Evolutionary conservation across 2,113 vertebrate genomes (phyloP), one percentile per base, ranked within the genome.

Genomic region (Holacanthus passer): DNA sequence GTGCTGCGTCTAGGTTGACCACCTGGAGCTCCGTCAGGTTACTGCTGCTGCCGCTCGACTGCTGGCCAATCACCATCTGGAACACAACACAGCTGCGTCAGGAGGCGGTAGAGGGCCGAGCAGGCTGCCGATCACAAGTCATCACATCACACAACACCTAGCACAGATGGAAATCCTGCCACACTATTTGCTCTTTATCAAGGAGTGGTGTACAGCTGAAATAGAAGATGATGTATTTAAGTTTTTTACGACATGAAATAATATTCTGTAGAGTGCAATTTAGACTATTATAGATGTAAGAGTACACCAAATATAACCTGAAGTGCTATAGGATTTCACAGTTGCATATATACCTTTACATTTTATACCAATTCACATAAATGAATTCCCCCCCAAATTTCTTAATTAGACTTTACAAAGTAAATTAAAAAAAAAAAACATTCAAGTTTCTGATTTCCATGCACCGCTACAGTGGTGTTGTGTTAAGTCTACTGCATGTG

Each of bases 11-110:
- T 94, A 99, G 91, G 91, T 97, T 99, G 84, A 99, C 97, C 91
- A 99, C 97, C 95, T 99, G 97, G 80, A 99, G 96, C 95, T 99
- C 98, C 0, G 98, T 99, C 95, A 99, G 94, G 94, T 97, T 99
- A 96, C 96, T 97, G 96, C 96, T 96, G 93, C 96, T 97, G 90
- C 93, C 92, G 95, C 96, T 96, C 90, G 96, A 96, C 95, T 99
- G 98, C 94, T 97, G 98, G 14, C 98, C 98, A 91, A 99, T 99
- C 92, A 99, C 97, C 98, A 99, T 99, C 98, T 99, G 94, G 29
- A 88, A 86, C n/a, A 82, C 50, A 77, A 75, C 59, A 81, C 45
- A 48, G 55, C 7, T 3, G 5, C 7, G 12, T 90, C 65, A 91
- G 87, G 20, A 53, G 29, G 27, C 27, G 3, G 35, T 0, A 10